A percentile compares a stretch with the other conserved stretches of the same genome.
phyloP scores from a whole-genome alignment of 2,113 vertebrate genomes.

The Eolophus roseicapilla region DNA sequence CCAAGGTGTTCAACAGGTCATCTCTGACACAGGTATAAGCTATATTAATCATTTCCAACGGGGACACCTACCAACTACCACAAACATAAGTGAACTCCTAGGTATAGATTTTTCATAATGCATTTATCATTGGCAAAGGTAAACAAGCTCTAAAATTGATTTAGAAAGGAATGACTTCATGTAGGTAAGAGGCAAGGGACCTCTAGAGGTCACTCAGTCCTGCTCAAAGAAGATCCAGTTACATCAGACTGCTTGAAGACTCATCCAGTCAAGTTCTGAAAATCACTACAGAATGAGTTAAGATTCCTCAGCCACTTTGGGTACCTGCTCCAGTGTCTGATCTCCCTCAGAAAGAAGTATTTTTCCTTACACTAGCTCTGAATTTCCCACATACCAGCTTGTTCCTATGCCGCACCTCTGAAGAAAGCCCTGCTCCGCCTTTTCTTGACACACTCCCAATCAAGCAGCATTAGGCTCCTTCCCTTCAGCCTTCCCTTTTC shows the following conservation, averaged over 20 bases:
- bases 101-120: background rate
- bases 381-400: background rate
- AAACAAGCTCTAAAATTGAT: background rate
- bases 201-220: background rate
- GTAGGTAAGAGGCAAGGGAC: background rate
- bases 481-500: background rate
- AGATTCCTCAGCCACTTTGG: background rate
- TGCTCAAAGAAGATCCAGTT: background rate
- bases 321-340: background rate
- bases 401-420: background rate
- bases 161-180: background rate
- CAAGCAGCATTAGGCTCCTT: background rate
- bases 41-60: background rate
- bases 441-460: background rate
- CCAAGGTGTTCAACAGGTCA: background rate
- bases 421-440: background rate
- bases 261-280: background rate
- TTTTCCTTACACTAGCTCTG: background rate
- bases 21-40: background rate
- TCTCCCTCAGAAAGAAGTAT: background rate
- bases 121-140: background rate
- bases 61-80: background rate
- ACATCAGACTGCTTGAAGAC: background rate
- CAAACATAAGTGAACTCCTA: background rate
- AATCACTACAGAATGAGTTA: fast-evolving